phyloP scores from a whole-genome alignment of 2,113 vertebrate genomes.

The Nesogale talazaci region DNA sequence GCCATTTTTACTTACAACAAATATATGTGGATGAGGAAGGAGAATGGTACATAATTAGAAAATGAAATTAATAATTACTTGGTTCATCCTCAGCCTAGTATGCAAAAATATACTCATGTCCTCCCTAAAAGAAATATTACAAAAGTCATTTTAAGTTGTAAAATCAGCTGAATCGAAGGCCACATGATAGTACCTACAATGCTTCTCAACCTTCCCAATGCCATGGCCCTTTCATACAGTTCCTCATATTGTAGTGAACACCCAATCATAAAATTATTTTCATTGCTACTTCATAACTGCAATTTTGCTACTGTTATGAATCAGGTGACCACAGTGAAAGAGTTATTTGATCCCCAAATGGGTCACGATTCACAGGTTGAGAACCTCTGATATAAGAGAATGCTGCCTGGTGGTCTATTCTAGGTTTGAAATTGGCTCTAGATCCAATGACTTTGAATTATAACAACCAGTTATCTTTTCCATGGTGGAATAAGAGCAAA shows the following conservation, averaged over 20 bases:
- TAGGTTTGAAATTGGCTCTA: neutral
- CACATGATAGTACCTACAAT: neutral
- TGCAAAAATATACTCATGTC: neutral
- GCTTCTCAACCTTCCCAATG: no score
- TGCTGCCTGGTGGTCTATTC: neutral
- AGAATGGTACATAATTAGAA: neutral
- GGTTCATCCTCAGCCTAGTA: neutral
- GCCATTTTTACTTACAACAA: neutral
- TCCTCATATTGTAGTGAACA: no score
- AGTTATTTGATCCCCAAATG: no score
- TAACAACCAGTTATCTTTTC: no score
- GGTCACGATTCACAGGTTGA: no score
- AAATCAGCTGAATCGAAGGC: neutral
- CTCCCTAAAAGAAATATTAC: neutral
- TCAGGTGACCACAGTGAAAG: no score
- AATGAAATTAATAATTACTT: neutral
- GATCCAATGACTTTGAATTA: neutral
- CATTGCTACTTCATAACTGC: no score
- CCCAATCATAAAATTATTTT: no score
- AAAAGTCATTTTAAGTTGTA: neutral
- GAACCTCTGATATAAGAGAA: no score
- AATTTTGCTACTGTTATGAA: no score
- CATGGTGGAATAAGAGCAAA: no score
- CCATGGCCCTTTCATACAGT: no score
- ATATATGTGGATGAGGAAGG: neutral